A percentile compares a stretch with the other conserved stretches of the same genome.
phyloP scores from a whole-genome alignment of 2,113 vertebrate species.

The Brachirus orientalis region DNA sequence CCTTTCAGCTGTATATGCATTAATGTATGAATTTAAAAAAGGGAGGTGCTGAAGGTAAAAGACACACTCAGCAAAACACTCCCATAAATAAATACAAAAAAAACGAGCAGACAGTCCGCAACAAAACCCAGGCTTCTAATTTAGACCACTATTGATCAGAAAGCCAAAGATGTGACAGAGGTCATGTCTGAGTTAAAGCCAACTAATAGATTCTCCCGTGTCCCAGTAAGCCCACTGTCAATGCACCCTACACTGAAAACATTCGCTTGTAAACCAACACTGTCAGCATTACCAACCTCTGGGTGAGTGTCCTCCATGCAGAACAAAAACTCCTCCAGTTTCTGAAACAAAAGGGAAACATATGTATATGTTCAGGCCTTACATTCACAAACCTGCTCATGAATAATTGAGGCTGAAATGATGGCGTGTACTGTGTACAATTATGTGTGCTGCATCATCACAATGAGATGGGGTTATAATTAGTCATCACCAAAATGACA shows the following conservation, averaged over 20 bases:
- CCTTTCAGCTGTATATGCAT: not conserved
- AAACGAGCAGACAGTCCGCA: slow-evolving; percentile 1
- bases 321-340: slow-evolving; percentile 84
- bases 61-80: slow-evolving; percentile 37
- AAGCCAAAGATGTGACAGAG: slow-evolving; percentile 21
- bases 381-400: slow-evolving; percentile 61
- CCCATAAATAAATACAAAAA: slow-evolving; percentile 19
- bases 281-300: slow-evolving; percentile 70
- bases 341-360: slow-evolving; percentile 71
- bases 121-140: slow-evolving; percentile 23
- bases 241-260: slow-evolving; percentile 35
- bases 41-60: slow-evolving; percentile 15
- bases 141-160: slow-evolving; percentile 59
- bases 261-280: slow-evolving; percentile 21
- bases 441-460: slow-evolving; percentile 56
- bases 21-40: slow-evolving; percentile 15
- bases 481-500: slow-evolving; percentile 74
- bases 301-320: slow-evolving; percentile 79
- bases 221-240: slow-evolving; percentile 11
- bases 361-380: slow-evolving; percentile 63
- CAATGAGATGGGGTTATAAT: slow-evolving; percentile 67
- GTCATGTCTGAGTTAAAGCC: slow-evolving; percentile 61
- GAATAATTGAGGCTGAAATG: slow-evolving; percentile 76
- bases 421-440: slow-evolving; percentile 39
- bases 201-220: slow-evolving; percentile 30